A percentile compares a stretch with the other conserved stretches of the same genome.
These are phyloP conservation scores for Galbula dea DNA, from an alignment of 2,113 vertebrate species.

Conservation along the genomic window DNA sequence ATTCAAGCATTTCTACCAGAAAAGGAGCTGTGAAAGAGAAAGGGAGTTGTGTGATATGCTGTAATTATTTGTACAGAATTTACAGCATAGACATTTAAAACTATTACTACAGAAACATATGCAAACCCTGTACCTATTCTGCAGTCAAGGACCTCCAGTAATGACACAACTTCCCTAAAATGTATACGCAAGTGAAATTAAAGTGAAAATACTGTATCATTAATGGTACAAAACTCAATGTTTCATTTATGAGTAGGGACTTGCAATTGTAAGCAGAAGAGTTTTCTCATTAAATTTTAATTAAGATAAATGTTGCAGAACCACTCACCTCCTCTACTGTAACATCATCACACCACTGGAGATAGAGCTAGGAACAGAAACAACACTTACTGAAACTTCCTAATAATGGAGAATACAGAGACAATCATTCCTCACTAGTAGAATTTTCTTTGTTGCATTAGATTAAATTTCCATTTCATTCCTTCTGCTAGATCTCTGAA, in stretches of 20 bases:
- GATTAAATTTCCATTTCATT: constrained; percentile 17
- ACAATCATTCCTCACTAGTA: constrained; percentile 35
- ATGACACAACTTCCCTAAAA: constrained; percentile 74
- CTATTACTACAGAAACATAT: constrained; percentile 56
- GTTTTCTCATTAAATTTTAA: constrained; percentile 95
- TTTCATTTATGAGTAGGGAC: constrained; percentile 93
- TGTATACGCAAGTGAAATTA: constrained; percentile 75
- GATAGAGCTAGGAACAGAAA: constrained; percentile 85
- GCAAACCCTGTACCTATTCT: constrained; percentile 33
- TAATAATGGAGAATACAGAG: constrained; percentile 46
- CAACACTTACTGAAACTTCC: constrained; percentile 66
- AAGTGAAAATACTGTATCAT: constrained; percentile 78
- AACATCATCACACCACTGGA: constrained; percentile 96
- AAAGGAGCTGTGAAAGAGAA: background rate
- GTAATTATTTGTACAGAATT: background rate
- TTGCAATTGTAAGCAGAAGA: constrained; percentile 82
- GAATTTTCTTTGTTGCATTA: constrained; percentile 35
- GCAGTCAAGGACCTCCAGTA: constrained; percentile 70
- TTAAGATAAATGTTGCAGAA: constrained; percentile 89
- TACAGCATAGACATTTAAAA: constrained; percentile 55
- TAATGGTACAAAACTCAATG: constrained; percentile 83
- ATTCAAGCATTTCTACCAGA: background rate
- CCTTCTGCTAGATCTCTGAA: background rate
- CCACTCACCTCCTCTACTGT: constrained; percentile 90
- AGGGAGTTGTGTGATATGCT: background rate